These are phyloP conservation scores for Aspidoscelis tigris DNA, from an alignment of 2,113 vertebrate genomes.

Conservation along the genomic window DNA sequence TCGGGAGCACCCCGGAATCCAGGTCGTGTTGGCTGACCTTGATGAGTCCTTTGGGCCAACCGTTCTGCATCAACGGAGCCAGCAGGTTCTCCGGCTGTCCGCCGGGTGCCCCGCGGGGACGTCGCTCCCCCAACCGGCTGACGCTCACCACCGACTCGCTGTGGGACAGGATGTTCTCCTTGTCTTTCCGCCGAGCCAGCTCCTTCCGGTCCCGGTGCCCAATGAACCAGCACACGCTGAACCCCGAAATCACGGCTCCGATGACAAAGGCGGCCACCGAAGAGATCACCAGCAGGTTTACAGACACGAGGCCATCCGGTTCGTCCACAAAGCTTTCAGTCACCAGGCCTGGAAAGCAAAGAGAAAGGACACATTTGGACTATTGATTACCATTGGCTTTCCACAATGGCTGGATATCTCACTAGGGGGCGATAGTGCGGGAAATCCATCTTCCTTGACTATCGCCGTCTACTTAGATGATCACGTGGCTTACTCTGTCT, in stretches of 20 bases:
- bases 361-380: no score
- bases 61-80: slow-evolving; percentile 85
- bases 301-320: slow-evolving; percentile 89
- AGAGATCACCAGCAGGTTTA: slow-evolving; percentile 93
- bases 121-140: slow-evolving; percentile 84
- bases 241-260: slow-evolving; percentile 90
- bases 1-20: slow-evolving; percentile 90
- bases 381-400: no score
- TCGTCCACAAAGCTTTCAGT: slow-evolving; percentile 92
- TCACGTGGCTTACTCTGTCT: no score
- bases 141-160: slow-evolving; percentile 92
- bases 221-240: slow-evolving; percentile 95
- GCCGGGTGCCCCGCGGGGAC: slow-evolving; percentile 42
- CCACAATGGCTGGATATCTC: no score
- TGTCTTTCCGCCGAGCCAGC: slow-evolving; percentile 87
- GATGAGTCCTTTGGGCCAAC: slow-evolving; percentile 84
- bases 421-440: no score
- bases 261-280: slow-evolving; percentile 93
- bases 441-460: no score
- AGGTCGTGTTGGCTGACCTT: slow-evolving; percentile 80
- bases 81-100: slow-evolving; percentile 76
- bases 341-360: slow-evolving; percentile 79
- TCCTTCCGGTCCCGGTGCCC: slow-evolving; percentile 89
- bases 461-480: no score
- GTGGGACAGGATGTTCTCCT: slow-evolving; percentile 88